Evolutionary conservation across 2,888 invertebrate genomes (phyloP).

Genomic region (Steinernema carpocapsae): DNA sequence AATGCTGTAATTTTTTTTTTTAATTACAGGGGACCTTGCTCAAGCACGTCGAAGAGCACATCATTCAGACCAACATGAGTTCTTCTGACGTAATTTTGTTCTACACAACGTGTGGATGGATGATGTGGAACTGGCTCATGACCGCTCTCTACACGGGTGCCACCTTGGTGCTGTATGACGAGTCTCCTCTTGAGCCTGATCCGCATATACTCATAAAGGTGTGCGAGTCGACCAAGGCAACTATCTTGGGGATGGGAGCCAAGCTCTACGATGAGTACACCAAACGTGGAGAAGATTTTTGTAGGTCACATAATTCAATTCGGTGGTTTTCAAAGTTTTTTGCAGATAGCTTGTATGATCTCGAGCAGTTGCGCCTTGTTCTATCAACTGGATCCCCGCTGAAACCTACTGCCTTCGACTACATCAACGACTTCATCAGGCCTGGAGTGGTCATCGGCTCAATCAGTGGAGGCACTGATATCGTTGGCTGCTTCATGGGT

Average conservation of each 20-base stretch:
- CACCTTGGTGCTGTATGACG: constrained; percentile 73
- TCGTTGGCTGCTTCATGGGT: constrained; percentile 74
- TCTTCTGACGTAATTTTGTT: constrained; percentile 73
- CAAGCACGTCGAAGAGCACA: constrained; percentile 74
- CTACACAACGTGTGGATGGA: constrained; percentile 75
- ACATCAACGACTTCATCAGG: constrained; percentile 73
- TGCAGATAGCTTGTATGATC: constrained; percentile 71
- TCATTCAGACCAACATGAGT: constrained; percentile 72
- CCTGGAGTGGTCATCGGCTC: constrained; percentile 62
- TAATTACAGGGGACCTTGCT: constrained; percentile 73
- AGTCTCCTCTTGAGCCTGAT: constrained; percentile 73
- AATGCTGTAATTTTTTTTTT: constrained; percentile 11
- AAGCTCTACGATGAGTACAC: constrained; percentile 73
- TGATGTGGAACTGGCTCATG: constrained; percentile 76
- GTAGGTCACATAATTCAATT: constrained; percentile 43
- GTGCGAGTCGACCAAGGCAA: constrained; percentile 69
- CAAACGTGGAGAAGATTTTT: constrained; percentile 66
- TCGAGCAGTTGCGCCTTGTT: constrained; percentile 71
- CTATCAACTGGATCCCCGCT: constrained; percentile 71
- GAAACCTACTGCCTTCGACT: constrained; percentile 73
- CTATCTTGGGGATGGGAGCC: constrained; percentile 74
- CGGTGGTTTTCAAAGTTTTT: constrained; percentile 29
- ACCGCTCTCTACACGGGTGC: constrained; percentile 71
- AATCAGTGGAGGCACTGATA: constrained; percentile 74
- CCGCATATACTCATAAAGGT: constrained; percentile 72